Evolutionary conservation across 2,113 vertebrate genomes (phyloP).

Genomic region (Macquaria ambigua): DNA sequence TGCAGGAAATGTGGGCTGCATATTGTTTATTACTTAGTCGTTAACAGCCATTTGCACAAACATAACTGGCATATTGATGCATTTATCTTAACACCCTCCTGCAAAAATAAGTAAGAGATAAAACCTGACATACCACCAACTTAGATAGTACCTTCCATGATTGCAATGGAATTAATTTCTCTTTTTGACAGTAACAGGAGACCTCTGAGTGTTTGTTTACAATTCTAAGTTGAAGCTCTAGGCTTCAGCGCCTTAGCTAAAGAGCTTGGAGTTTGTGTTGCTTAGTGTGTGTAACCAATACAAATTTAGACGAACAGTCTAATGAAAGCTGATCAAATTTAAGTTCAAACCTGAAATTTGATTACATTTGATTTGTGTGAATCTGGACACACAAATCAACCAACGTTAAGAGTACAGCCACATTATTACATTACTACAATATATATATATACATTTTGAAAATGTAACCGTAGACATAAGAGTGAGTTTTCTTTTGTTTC

Average conservation of each 20-base stretch:
- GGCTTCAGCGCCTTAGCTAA: background rate
- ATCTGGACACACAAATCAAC: background rate
- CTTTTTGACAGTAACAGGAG: background rate
- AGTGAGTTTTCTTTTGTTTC: background rate
- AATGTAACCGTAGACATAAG: background rate
- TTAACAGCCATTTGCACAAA: background rate
- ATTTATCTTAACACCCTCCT: background rate
- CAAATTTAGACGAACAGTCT: background rate
- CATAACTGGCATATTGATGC: background rate
- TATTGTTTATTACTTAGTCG: background rate
- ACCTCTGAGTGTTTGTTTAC: background rate
- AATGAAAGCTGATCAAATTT: background rate
- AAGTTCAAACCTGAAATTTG: background rate
- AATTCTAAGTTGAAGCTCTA: background rate
- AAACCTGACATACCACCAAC: background rate
- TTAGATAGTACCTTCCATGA: background rate
- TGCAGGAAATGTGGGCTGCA: background rate
- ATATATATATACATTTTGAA: background rate
- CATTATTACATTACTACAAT: background rate
- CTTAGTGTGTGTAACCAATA: background rate
- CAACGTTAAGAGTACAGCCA: background rate
- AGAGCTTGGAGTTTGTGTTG: background rate
- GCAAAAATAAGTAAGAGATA: background rate
- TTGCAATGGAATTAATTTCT: background rate
- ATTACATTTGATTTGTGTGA: background rate